These are phyloP conservation scores for Saimiri boliviensis DNA, from an alignment of 2,113 vertebrate genomes.

Conservation along the genomic window DNA sequence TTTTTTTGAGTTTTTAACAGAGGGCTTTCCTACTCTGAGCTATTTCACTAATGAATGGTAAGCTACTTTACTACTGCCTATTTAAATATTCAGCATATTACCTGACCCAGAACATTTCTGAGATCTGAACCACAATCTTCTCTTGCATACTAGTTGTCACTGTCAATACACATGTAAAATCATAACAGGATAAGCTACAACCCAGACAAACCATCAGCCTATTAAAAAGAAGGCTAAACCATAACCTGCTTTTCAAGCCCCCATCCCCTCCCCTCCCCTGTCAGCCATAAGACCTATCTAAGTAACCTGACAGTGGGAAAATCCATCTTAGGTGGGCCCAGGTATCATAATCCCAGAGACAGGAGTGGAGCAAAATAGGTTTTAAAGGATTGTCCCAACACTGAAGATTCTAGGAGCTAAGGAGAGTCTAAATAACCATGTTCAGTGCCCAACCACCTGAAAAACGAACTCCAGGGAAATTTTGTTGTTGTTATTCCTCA, in stretches of 20 bases:
- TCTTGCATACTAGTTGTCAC: background rate
- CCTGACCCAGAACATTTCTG: background rate
- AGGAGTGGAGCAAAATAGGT: background rate
- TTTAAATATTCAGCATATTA: background rate
- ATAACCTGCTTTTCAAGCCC: background rate
- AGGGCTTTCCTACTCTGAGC: background rate
- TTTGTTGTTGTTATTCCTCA: too few species aligned
- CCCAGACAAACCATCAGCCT: background rate
- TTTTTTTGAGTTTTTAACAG: background rate
- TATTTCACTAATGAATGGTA: conserved; percentile 19
- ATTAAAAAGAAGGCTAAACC: background rate
- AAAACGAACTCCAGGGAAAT: background rate
- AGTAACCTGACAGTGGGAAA: background rate
- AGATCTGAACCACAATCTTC: background rate
- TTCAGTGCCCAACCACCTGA: background rate
- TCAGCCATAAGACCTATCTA: background rate
- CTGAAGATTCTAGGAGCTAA: background rate
- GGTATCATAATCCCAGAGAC: background rate
- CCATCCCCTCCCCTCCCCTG: background rate
- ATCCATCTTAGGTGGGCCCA: background rate
- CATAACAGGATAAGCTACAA: background rate
- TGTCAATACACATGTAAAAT: background rate
- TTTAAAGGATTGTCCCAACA: background rate
- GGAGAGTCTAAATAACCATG: background rate
- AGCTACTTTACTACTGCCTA: background rate